These are phyloP conservation scores for Melipona beecheii DNA, from an alignment of 2,888 invertebrate genomes.

Conservation along the genomic window DNA sequence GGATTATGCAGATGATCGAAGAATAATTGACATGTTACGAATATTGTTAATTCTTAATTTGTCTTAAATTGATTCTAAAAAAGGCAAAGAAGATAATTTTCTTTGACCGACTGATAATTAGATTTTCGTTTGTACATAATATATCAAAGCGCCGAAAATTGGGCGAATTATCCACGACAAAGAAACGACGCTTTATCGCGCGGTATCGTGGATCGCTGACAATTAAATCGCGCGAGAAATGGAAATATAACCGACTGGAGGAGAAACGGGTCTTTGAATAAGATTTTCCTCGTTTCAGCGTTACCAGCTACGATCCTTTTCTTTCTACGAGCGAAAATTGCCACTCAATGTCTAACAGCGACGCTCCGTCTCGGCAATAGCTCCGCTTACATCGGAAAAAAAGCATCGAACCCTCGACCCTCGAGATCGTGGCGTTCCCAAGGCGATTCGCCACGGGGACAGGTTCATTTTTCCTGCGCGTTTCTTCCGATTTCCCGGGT, in stretches of 20 bases:
- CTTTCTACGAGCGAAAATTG: conserved; percentile 10
- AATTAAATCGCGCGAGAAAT: neutral
- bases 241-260: neutral
- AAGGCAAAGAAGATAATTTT: too few relatives aligned
- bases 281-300: conserved; percentile 2
- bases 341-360: conserved; percentile 18
- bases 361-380: neutral
- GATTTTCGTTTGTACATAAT: too few relatives aligned
- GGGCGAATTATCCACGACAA: too few relatives aligned
- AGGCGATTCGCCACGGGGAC: conserved; percentile 45
- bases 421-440: conserved; percentile 25
- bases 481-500: conserved; percentile 47
- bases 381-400: conserved; percentile 8
- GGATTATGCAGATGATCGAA: too few relatives aligned
- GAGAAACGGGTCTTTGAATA: neutral
- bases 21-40: too few relatives aligned
- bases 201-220: too few relatives aligned
- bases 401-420: conserved; percentile 11
- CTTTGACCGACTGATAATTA: too few relatives aligned
- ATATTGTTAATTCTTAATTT: too few relatives aligned
- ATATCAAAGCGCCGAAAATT: too few relatives aligned
- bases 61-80: too few relatives aligned
- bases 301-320: neutral
- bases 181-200: too few relatives aligned
- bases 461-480: conserved; percentile 66